Evolutionary conservation across 92 coral and sea anemone genomes (phyloP), one percentile per base, ranked within the genome.

Genomic region (Epizoanthus ramosus): DNA sequence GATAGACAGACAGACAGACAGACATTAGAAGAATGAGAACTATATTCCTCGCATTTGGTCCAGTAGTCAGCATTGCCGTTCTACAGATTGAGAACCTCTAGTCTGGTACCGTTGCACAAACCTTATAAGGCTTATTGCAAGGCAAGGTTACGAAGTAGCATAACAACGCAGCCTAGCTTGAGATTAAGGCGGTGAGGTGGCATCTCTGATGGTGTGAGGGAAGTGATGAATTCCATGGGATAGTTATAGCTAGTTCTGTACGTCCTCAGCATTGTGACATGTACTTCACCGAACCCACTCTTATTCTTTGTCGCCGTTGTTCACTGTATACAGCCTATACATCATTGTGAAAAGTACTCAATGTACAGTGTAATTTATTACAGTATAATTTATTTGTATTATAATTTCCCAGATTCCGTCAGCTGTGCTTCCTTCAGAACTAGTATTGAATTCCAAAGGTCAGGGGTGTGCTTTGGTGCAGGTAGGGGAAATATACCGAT

Each of bases 401-500:
- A 64, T 24, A 6, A 23, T 64, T 3, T 64, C 15, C 33, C 33
- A 64, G 69, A 19, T 24, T 21, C 86, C 79, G 60, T 58, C 68
- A 3, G 59, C 17, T 18, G 10, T 72, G 10, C 37, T 82, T 53
- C 86, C 86, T 28, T 31, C 41, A 54, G 58, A 82, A 71, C 45
- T 82, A 12, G 63, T 68, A 5, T 19, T 69, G 31, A 71, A 50
- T 15, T 68, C 79, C 39, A 47, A 56, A 53, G 86, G 86, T 4
- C 58, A 74, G 15, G 86, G 86, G 12, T 82, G 86, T 57, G 79
- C 80, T 28, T 54, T 82, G 67, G 45, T 82, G 10, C 86, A 82
- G 86, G 86, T 82, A 82, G 50, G 25, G 33, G 33, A n/a, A 47
- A 47, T 47, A 8, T 47, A 47, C 7, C 43, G 4, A 47, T 10